phyloP scores from a whole-genome alignment of 1,140 invertebrate genomes.

The Drosophila funebris region DNA sequence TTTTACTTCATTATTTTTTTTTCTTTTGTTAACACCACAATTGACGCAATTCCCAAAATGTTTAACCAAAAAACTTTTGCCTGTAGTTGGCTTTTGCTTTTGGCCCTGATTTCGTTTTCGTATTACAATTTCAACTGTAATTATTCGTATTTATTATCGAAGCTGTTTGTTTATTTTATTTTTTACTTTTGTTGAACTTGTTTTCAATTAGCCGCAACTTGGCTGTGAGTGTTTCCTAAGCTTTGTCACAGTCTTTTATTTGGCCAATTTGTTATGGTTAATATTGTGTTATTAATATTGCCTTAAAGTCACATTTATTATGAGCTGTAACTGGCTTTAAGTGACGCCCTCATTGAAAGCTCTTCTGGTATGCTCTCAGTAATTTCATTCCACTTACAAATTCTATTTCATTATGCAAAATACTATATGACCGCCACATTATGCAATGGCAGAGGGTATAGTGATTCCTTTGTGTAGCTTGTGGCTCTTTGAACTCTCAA shows the following conservation, averaged over 20 bases:
- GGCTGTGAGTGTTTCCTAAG: background rate
- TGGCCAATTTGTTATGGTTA: background rate
- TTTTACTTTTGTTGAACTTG: conserved; percentile 36
- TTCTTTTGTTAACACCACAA: conserved; percentile 4
- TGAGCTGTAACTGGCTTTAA: background rate
- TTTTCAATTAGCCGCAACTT: conserved; percentile 54
- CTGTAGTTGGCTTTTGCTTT: conserved; percentile 11
- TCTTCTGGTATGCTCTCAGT: background rate
- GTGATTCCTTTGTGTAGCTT: background rate
- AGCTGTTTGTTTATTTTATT: conserved; percentile 3
- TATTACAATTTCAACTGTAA: conserved; percentile 19
- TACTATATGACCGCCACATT: background rate
- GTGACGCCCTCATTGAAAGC: background rate
- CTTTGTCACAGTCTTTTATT: background rate
- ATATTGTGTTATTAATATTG: conserved; percentile 5
- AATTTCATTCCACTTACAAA: conserved; percentile 10
- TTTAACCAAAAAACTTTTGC: background rate
- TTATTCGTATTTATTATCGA: conserved; percentile 28
- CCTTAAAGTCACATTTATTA: conserved; percentile 1
- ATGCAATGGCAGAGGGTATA: background rate
- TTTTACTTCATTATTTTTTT: conserved; percentile 14
- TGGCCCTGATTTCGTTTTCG: conserved; percentile 44
- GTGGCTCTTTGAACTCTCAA: background rate
- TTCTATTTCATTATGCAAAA: conserved; percentile 21
- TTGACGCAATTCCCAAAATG: conserved; percentile 5